A percentile compares a stretch with the other conserved stretches of the same genome.
Evolutionary conservation across 1,140 invertebrate genomes (phyloP).

Genomic region (Himalopsyche phryganea): DNA sequence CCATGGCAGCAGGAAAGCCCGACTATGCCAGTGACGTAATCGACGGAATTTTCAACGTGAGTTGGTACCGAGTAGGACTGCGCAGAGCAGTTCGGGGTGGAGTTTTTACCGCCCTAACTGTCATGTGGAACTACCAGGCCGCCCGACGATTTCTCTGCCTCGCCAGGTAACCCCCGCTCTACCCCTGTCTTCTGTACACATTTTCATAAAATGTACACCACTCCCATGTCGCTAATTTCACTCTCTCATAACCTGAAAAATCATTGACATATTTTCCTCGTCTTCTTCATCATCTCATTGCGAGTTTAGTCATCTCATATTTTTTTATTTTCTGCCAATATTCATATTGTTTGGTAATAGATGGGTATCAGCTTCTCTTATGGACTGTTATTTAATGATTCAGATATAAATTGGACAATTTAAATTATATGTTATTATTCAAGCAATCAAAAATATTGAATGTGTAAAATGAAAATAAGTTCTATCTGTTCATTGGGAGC

Average conservation of each 20-base stretch:
- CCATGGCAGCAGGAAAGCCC: conserved; percentile 19
- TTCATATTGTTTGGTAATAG: too few species aligned
- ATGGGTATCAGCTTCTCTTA: too few species aligned
- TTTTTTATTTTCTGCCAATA: too few species aligned
- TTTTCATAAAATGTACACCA: neutral
- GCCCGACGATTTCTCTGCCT: conserved; percentile 29
- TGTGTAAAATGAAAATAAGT: too few species aligned
- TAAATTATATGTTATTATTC: too few species aligned
- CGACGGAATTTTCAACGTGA: conserved; percentile 35
- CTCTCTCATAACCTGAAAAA: neutral
- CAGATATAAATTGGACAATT: too few species aligned
- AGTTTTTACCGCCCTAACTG: conserved; percentile 29
- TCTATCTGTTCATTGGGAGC: too few species aligned
- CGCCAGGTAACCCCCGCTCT: conserved; percentile 22
- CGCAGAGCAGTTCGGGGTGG: conserved; percentile 27
- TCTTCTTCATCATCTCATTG: too few species aligned
- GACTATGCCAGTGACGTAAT: conserved; percentile 26
- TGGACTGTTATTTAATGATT: too few species aligned
- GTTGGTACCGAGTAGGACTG: conserved; percentile 29
- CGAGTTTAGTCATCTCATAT: too few species aligned
- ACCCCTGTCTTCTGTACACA: conserved; percentile 17
- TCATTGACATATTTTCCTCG: neutral
- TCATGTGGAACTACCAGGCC: conserved; percentile 33
- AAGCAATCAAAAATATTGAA: too few species aligned
- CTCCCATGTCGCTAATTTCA: too few species aligned